These are phyloP conservation scores for Nomada flava DNA, from an alignment of 2,888 invertebrate genomes.

Conservation along the genomic window DNA sequence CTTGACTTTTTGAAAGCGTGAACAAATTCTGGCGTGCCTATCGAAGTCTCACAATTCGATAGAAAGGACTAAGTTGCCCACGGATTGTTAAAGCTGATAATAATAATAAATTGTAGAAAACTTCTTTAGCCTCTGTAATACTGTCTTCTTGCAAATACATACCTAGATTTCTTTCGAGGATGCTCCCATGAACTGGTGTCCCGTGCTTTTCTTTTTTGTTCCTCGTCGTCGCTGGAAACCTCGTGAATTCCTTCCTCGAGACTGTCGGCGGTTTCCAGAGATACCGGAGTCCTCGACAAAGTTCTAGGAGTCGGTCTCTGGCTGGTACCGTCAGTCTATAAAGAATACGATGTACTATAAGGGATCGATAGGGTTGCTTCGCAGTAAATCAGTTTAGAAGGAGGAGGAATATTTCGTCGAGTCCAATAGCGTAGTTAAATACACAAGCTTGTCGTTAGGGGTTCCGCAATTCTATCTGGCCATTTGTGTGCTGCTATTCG, in stretches of 20 bases:
- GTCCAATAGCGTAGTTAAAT: not conserved
- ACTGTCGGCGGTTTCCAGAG: constrained; percentile 77
- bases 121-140: not conserved
- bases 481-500: not conserved
- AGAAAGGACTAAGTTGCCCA: no score
- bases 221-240: constrained; percentile 77
- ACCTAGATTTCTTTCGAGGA: constrained; percentile 73
- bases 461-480: not conserved
- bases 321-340: constrained; percentile 80
- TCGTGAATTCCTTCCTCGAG: constrained; percentile 74
- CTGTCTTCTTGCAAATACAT: not conserved
- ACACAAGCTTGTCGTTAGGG: not conserved
- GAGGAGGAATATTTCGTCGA: not conserved
- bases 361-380: constrained; percentile 10
- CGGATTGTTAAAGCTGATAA: no score
- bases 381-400: constrained; percentile 8
- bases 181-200: constrained; percentile 74
- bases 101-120: no score
- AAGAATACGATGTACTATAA: constrained; percentile 11
- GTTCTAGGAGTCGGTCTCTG: constrained; percentile 76
- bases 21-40: no score
- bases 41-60: no score
- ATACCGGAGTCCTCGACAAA: constrained; percentile 76
- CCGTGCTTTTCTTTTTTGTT: constrained; percentile 58
- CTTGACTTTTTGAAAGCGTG: no score